phyloP scores from a whole-genome alignment of 2,797 vertebrate genomes.

The Echiichthys vipera region DNA sequence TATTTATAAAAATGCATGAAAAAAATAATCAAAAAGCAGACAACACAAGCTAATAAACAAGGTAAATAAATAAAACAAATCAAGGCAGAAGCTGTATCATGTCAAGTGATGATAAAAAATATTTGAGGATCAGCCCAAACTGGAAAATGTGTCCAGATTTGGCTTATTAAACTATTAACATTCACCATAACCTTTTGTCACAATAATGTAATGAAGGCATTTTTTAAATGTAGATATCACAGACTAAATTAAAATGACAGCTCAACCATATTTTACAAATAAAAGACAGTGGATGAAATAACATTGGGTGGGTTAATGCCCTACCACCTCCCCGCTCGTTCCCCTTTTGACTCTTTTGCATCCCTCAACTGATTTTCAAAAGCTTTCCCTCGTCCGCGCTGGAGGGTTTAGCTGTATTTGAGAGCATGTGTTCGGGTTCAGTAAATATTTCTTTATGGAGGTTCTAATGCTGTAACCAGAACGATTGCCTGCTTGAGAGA shows the following conservation, averaged over 20 bases:
- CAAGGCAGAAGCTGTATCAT: neutral
- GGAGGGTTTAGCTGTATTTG: slow-evolving; percentile 58
- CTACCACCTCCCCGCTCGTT: slow-evolving; percentile 2
- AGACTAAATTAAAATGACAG: slow-evolving; percentile 27
- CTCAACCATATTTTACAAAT: slow-evolving; percentile 36
- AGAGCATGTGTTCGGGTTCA: slow-evolving; percentile 65
- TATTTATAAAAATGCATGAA: neutral
- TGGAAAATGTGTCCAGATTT: neutral
- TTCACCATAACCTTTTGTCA: neutral
- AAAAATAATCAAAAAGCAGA: neutral
- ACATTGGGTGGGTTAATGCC: slow-evolving; percentile 41
- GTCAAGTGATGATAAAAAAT: neutral
- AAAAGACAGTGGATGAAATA: slow-evolving; percentile 34
- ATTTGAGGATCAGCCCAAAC: neutral
- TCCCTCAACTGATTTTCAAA: slow-evolving; percentile 49
- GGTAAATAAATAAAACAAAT: too few relatives aligned
- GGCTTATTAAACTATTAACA: neutral
- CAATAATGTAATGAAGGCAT: neutral
- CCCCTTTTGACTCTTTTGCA: slow-evolving; percentile 18
- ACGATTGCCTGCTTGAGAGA: slow-evolving; percentile 58
- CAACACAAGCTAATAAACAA: neutral
- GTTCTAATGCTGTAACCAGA: slow-evolving; percentile 65
- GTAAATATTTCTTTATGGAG: slow-evolving; percentile 71
- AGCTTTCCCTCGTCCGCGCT: slow-evolving; percentile 26
- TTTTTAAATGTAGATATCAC: neutral